A percentile compares a stretch with the other conserved stretches of the same genome.
Evolutionary conservation across 2,113 vertebrate genomes (phyloP).

Genomic region (Gorsachius goisagi): DNA sequence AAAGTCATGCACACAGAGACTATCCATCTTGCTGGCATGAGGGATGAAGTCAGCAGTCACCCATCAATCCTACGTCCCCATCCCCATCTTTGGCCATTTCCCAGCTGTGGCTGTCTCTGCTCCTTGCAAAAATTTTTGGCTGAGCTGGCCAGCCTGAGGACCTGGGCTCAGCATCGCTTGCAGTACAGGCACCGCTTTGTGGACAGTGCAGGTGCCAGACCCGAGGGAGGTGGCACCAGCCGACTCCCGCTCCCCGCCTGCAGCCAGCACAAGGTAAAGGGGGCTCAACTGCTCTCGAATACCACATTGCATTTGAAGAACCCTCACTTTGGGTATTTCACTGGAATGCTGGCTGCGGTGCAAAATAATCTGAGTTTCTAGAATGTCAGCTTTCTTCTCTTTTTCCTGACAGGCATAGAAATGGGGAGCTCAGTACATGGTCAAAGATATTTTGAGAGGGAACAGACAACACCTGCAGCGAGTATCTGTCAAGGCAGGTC

Average conservation of each 20-base stretch:
- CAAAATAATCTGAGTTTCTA: not conserved
- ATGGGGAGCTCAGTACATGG: not conserved
- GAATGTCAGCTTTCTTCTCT: not conserved
- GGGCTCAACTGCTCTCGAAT: rapidly evolving
- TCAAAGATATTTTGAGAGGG: not conserved
- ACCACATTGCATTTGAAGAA: not conserved
- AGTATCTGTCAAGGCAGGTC: not conserved
- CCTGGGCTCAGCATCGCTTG: not conserved
- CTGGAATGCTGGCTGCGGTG: not conserved
- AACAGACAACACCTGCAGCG: not conserved
- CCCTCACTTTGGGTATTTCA: not conserved
- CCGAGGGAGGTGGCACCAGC: not conserved
- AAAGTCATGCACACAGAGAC: not conserved
- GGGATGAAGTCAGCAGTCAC: not conserved
- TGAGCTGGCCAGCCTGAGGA: not conserved
- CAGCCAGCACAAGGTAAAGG: not conserved
- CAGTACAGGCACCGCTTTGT: rapidly evolving
- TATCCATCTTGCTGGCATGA: not conserved
- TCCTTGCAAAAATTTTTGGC: not conserved
- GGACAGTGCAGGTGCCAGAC: not conserved
- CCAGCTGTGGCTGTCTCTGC: not conserved
- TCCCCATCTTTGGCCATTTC: not conserved
- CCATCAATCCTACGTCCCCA: not conserved
- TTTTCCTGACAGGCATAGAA: not conserved
- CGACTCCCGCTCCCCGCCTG: rapidly evolving